Conservation (phyloP, 35 echinoderm and acorn worm species). For the Ophioderma brevispina region DNA sequence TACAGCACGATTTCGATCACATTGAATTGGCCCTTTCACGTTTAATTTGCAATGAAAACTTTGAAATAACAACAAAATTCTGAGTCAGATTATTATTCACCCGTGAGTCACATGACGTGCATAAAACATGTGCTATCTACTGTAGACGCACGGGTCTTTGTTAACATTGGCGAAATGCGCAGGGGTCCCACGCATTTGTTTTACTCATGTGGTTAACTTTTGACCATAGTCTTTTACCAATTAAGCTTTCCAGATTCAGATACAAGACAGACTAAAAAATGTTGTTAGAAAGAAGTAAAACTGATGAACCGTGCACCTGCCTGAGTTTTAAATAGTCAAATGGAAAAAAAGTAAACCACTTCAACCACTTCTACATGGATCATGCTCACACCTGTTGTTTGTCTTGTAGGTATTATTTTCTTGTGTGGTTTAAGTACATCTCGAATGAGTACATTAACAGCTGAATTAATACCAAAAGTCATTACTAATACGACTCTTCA, state of each 20-base stretch:
- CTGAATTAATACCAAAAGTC: neutral
- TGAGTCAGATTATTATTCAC: neutral
- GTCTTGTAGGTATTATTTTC: neutral
- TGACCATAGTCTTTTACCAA: neutral
- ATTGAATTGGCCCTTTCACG: neutral
- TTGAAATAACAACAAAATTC: neutral
- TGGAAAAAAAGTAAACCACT: neutral
- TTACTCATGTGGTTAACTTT: neutral
- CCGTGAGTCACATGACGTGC: neutral
- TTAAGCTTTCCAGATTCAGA: neutral
- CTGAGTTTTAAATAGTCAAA: neutral
- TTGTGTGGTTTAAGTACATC: neutral
- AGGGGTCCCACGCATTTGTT: no score
- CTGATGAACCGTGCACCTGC: neutral
- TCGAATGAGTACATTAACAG: neutral
- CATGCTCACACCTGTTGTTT: neutral
- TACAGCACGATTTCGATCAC: neutral
- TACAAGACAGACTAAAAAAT: no score
- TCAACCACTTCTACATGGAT: neutral
- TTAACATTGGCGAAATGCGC: no score
- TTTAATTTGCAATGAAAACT: slow-evolving; percentile 6
- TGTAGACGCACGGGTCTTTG: neutral
- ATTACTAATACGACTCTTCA: neutral
- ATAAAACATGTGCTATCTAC: neutral
- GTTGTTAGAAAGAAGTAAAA: neutral